phyloP scores from a whole-genome alignment of 2,113 vertebrate genomes.

The Aegithalos caudatus region DNA sequence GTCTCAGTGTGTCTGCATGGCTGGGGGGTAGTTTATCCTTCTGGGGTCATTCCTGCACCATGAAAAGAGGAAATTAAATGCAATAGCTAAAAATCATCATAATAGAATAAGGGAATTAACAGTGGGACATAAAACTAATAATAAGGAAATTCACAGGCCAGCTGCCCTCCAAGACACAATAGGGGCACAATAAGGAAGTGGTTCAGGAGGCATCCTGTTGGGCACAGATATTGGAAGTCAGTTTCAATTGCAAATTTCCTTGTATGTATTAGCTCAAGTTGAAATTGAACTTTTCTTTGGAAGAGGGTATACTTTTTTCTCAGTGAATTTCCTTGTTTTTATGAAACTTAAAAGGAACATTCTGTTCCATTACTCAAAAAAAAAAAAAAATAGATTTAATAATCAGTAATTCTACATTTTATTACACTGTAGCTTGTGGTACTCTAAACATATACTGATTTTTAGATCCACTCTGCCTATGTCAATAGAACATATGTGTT shows the following conservation, averaged over 20 bases:
- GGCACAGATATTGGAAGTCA: slow-evolving; percentile 64
- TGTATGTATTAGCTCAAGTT: slow-evolving; percentile 71
- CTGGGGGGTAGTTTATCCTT: slow-evolving; percentile 44
- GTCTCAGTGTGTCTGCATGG: slow-evolving; percentile 19
- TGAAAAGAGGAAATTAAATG: slow-evolving; percentile 74
- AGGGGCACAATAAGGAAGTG: slow-evolving; percentile 46
- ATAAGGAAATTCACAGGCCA: slow-evolving; percentile 66
- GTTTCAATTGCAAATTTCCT: slow-evolving; percentile 58
- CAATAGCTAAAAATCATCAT: slow-evolving; percentile 57
- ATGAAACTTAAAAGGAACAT: background rate
- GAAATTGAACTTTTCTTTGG: slow-evolving; percentile 38
- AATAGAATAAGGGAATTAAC: slow-evolving; percentile 56
- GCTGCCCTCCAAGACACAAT: slow-evolving; percentile 40
- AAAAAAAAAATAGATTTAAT: background rate
- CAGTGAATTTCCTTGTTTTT: slow-evolving; percentile 41
- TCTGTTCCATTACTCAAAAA: background rate
- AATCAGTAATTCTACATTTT: background rate
- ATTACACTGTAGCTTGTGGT: background rate
- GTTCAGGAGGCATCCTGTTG: slow-evolving; percentile 61
- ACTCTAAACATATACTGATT: background rate
- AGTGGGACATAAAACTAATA: slow-evolving; percentile 68
- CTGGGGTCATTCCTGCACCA: slow-evolving; percentile 29
- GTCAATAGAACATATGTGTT: background rate
- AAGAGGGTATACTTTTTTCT: background rate
- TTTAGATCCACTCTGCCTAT: background rate